Evolutionary conservation across 2,113 vertebrate genomes (phyloP), one percentile per base, ranked within the genome.

Genomic region (Origma solitaria): DNA sequence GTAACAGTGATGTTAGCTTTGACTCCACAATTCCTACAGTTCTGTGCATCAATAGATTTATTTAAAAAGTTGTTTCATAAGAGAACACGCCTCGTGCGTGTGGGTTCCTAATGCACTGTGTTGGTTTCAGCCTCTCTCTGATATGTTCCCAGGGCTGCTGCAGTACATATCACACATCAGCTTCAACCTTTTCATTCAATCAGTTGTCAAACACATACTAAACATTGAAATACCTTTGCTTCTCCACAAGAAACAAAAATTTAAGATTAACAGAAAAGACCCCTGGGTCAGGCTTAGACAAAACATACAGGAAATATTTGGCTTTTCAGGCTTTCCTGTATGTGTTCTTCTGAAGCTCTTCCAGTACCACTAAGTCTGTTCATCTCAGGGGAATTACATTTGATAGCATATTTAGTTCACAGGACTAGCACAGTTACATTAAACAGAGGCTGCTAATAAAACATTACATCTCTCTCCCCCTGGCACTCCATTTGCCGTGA

Each of bases 381-480:
- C 64, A 45, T 95, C 92, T 90, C 86, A 86, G 57, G 72, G 61
- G 93, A 92, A 90, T 94, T 88, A 68, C 72, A 94, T 94, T 93
- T 93, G 88, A 94, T 93, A 95, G 92, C 86, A 90, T 91, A 95
- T 96, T 95, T 95, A 94, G 92, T 96, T 96, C 93, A 92, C 90
- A 96, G 68, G 72, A 94, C 82, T 83, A 82, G 82, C 82, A 93
- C 69, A 90, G 88, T 69, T 86, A 90, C 92, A 94, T 94, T 96
- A 95, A 96, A 96, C 92, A 93, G 88, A 94, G 61, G 69, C 72
- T 93, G 77, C 90, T 96, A 95, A 95, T 95, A 96, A 92, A 96
- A 89, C 90, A 96, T 92, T 96, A 92, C 51, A 56, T 84, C 80
- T 96, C 64, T 62, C 86, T 93, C 93, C 82, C 88, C 88, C 40